Percentiles rank a stretch among this genome's conserved stretches.
These are phyloP conservation scores for Larimichthys polyactis DNA, from an alignment of 2,113 vertebrate species.

Conservation along the genomic window DNA sequence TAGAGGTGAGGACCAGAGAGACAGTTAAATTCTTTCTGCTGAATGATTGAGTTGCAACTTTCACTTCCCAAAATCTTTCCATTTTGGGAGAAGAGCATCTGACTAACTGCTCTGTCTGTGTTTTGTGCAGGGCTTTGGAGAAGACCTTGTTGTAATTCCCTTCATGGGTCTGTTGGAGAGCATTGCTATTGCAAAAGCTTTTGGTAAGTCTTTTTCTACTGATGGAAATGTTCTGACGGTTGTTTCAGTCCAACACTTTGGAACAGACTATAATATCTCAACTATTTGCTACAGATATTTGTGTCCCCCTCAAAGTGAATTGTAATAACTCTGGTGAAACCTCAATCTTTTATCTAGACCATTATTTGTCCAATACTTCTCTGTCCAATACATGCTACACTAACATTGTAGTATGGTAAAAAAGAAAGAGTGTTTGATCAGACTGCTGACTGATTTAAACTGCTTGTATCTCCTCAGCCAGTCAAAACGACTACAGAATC, in stretches of 20 bases:
- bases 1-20: constrained; percentile 80
- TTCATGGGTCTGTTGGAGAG: constrained; percentile 96
- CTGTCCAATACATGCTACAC: neutral
- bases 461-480: constrained; percentile 83
- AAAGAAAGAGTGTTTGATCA: neutral
- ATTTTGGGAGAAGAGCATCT: neutral
- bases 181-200: constrained; percentile 93
- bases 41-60: neutral
- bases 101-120: neutral
- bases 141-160: constrained; percentile 91
- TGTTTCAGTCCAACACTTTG: neutral
- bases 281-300: neutral
- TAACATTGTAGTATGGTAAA: neutral
- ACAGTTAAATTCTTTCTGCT: neutral
- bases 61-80: constrained; percentile 27
- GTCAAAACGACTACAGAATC: constrained; percentile 91
- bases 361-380: neutral
- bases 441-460: constrained; percentile 13
- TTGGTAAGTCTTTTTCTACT: constrained; percentile 84
- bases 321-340: neutral
- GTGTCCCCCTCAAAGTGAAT: neutral
- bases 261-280: neutral
- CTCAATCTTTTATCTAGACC: neutral
- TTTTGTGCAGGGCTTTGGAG: constrained; percentile 88
- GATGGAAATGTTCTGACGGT: neutral